Percentiles rank a stretch among this genome's conserved stretches.
Evolutionary conservation across 2,797 vertebrate genomes (phyloP).

Genomic region (Catharus ustulatus): DNA sequence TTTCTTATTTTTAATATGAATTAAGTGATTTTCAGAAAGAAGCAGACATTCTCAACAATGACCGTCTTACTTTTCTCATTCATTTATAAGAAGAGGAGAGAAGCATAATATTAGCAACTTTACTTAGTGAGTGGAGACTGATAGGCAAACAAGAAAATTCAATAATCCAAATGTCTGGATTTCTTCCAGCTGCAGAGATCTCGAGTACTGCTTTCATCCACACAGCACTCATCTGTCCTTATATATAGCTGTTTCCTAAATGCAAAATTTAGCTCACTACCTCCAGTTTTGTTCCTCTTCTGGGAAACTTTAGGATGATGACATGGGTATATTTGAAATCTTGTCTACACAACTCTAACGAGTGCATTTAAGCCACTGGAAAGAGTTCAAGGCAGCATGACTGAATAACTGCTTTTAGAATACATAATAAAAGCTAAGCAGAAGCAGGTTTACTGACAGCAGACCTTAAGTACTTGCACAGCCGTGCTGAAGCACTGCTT

Average conservation of each 20-base stretch:
- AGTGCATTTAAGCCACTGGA: not conserved
- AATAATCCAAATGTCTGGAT: not conserved
- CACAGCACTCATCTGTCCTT: not conserved
- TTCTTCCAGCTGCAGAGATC: conserved; percentile 1
- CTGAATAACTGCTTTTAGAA: not conserved
- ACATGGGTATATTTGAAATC: not conserved
- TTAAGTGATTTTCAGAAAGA: not conserved
- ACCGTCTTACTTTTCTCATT: not conserved
- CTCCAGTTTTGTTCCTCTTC: not conserved
- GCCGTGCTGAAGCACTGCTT: not conserved
- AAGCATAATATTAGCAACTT: not conserved
- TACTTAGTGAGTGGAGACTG: not conserved
- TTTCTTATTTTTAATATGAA: not conserved
- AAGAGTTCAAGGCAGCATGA: not conserved
- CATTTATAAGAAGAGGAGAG: not conserved
- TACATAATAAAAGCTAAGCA: not conserved
- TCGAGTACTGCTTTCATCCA: not conserved
- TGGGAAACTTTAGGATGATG: not conserved
- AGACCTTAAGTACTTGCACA: not conserved
- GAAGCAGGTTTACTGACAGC: not conserved
- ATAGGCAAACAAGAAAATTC: not conserved
- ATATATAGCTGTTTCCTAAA: not conserved
- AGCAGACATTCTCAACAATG: not conserved
- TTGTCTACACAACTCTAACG: not conserved
- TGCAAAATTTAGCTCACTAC: not conserved